Percentiles rank a stretch among this genome's conserved stretches.
Conservation (phyloP, 2,888 invertebrate genomes). For the Pyrocoelia pectoralis region DNA sequence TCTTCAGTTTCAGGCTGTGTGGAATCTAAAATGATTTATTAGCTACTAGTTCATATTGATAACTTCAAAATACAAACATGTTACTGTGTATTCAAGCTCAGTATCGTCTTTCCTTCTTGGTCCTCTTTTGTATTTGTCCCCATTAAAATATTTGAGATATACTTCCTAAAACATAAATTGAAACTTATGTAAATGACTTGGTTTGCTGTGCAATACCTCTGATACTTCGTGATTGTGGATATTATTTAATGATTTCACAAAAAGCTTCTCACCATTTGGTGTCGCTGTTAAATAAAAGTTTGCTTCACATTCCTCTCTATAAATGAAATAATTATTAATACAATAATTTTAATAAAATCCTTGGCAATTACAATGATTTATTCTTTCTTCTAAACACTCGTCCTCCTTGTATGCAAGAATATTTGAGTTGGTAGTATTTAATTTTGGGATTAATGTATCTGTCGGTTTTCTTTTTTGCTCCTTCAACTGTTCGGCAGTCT, state of each 20-base stretch:
- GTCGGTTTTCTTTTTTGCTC: conserved; percentile 24
- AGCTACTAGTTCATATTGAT: neutral
- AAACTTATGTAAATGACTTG: too few relatives aligned
- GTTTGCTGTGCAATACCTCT: conserved; percentile 4
- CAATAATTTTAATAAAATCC: neutral
- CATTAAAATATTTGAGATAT: conserved; percentile 18
- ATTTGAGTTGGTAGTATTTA: conserved; percentile 24
- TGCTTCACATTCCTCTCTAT: conserved; percentile 20
- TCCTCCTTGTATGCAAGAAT: conserved; percentile 21
- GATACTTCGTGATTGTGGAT: conserved; percentile 22
- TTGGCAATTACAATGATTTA: neutral
- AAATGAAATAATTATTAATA: neutral
- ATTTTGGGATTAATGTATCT: conserved; percentile 21
- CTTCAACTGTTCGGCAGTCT: conserved; percentile 17
- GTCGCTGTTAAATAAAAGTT: conserved; percentile 24
- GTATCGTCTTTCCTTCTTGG: neutral
- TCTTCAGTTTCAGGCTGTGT: neutral
- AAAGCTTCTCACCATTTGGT: conserved; percentile 16
- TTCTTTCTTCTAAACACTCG: conserved; percentile 18
- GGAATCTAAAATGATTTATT: neutral
- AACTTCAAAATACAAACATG: neutral
- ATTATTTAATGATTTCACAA: conserved; percentile 19
- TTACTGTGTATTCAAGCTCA: neutral
- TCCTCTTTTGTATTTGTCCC: conserved; percentile 12
- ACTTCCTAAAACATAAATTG: neutral